These are phyloP conservation scores for Phalacrocorax pelagicus DNA, from an alignment of 2,113 vertebrate genomes.

Conservation along the genomic window DNA sequence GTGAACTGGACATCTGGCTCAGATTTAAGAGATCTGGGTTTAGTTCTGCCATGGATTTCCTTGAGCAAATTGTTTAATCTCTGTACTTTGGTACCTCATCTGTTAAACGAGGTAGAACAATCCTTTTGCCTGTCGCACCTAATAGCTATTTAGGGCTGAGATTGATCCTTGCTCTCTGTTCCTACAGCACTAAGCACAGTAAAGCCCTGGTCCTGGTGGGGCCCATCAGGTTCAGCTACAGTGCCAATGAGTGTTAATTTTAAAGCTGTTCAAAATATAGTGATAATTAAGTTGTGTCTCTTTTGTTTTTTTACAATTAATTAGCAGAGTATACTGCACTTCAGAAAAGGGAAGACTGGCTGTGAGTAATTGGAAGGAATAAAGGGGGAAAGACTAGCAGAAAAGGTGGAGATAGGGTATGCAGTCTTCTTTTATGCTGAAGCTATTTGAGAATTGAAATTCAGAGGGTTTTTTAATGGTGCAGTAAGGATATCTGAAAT, in stretches of 20 bases:
- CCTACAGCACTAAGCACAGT: not conserved
- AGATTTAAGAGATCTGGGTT: constrained; percentile 2
- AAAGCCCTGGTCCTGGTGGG: not conserved
- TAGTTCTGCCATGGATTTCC: not conserved
- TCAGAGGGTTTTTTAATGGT: not conserved
- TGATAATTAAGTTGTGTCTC: not conserved
- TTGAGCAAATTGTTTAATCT: constrained; percentile 40
- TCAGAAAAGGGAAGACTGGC: not conserved
- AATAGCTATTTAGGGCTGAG: not conserved
- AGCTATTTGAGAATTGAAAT: not conserved
- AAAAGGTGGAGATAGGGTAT: not conserved
- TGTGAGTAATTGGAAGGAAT: not conserved
- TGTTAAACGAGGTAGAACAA: constrained; percentile 29
- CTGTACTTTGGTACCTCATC: not conserved
- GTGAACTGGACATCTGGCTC: constrained; percentile 11
- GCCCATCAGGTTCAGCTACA: not conserved
- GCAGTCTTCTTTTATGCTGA: not conserved
- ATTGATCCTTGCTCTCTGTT: not conserved
- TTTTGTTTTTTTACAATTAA: not conserved
- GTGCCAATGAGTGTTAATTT: not conserved
- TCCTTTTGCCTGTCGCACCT: not conserved
- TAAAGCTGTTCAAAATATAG: not conserved
- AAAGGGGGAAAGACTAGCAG: not conserved
- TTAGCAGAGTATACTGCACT: not conserved
- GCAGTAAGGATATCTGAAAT: not conserved